These are phyloP conservation scores for Hirundichthys speculiger DNA, from an alignment of 2,113 vertebrate species.

Conservation along the genomic window DNA sequence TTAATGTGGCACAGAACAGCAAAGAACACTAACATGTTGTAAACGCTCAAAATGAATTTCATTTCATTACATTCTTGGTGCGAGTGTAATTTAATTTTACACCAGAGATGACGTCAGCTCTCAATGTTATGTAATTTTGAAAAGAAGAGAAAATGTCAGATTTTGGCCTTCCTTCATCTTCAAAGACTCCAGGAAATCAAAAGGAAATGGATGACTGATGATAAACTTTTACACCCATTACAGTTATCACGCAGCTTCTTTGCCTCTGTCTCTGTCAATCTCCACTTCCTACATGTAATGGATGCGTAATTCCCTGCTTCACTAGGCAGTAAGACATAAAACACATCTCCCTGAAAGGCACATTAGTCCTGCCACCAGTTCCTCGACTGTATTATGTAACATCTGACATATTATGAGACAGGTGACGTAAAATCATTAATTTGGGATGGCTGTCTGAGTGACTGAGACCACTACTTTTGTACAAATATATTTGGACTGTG, in stretches of 20 bases:
- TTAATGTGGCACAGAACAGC: neutral
- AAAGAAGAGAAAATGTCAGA: slow-evolving; percentile 3
- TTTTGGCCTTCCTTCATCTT: slow-evolving; percentile 30
- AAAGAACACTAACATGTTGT: neutral
- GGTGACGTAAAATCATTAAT: slow-evolving; percentile 11
- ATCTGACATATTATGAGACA: neutral
- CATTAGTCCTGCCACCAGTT: neutral
- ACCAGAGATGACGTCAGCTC: neutral
- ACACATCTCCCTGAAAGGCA: neutral
- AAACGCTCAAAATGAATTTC: neutral
- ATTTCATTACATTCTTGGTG: neutral
- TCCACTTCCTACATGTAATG: neutral
- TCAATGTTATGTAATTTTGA: slow-evolving; percentile 18
- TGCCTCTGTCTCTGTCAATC: too few species aligned
- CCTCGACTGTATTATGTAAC: neutral
- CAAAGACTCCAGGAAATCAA: slow-evolving; percentile 10
- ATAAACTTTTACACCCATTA: too few species aligned
- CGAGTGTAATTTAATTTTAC: slow-evolving; percentile 4
- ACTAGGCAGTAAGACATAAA: neutral
- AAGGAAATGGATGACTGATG: too few species aligned
- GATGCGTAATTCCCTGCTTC: neutral
- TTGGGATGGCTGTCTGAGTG: neutral
- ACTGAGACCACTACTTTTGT: too few species aligned
- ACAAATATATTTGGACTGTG: too few species aligned
- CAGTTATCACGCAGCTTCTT: too few species aligned